Evolutionary conservation across 1,140 invertebrate genomes (phyloP).

Genomic region (Himalopsyche phryganea): DNA sequence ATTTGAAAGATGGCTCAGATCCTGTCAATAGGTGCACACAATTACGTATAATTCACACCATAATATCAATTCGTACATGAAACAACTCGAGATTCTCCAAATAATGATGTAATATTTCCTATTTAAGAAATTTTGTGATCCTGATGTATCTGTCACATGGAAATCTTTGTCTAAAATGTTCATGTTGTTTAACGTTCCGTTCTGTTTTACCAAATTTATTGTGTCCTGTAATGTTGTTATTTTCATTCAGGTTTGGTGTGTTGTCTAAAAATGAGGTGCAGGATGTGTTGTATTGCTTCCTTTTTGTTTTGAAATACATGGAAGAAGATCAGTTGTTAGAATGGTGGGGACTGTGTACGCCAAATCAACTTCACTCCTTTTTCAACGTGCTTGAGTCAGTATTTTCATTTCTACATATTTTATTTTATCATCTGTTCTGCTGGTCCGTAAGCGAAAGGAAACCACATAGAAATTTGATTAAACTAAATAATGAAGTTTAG

Average conservation of each 20-base stretch:
- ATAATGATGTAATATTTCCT: too few species aligned
- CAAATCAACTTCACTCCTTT: conserved; percentile 72
- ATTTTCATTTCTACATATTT: conserved; percentile 3
- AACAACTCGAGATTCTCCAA: background rate
- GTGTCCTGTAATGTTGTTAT: conserved; percentile 4
- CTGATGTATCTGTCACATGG: too few species aligned
- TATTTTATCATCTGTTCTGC: too few species aligned
- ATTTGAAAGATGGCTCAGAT: conserved; percentile 49
- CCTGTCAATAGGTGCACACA: conserved; percentile 47
- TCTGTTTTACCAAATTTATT: background rate
- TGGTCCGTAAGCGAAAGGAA: too few species aligned
- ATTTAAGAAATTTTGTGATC: too few species aligned
- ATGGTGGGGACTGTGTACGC: conserved; percentile 84
- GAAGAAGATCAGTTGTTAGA: conserved; percentile 83
- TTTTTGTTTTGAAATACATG: conserved; percentile 88
- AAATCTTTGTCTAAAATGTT: too few species aligned
- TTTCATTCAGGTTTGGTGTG: conserved; percentile 46
- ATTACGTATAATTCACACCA: background rate
- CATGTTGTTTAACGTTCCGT: background rate
- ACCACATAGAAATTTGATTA: too few species aligned
- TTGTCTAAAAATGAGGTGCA: conserved; percentile 68
- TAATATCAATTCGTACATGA: background rate
- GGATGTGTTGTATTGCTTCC: conserved; percentile 85
- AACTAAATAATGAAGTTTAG: too few species aligned
- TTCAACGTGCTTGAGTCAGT: conserved; percentile 79